Evolutionary conservation across 2,888 invertebrate species (phyloP).

Genomic region (Chironomus riparius): DNA sequence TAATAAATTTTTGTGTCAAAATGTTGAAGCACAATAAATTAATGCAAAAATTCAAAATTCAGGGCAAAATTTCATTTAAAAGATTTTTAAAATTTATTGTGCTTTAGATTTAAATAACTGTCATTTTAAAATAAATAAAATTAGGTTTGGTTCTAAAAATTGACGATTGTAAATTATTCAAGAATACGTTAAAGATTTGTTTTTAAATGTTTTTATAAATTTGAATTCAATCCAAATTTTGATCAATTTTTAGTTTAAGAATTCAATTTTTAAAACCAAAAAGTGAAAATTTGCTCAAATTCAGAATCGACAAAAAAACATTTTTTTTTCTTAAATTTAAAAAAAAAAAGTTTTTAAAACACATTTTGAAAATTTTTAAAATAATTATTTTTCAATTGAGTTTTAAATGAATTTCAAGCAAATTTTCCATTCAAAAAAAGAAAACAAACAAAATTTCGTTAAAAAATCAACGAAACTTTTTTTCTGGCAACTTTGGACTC

Average conservation of each 20-base stretch:
- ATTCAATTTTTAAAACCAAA: too few species aligned
- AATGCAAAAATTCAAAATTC: neutral
- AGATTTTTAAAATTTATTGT: neutral
- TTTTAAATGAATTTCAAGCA: neutral
- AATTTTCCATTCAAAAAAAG: neutral
- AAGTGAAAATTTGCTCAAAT: neutral
- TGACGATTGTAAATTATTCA: too few species aligned
- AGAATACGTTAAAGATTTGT: too few species aligned
- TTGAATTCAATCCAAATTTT: too few species aligned
- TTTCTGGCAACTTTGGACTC: conserved; percentile 44
- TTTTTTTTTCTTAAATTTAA: too few species aligned
- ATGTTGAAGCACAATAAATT: neutral
- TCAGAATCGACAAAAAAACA: too few species aligned
- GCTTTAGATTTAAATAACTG: neutral
- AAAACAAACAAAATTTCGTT: neutral
- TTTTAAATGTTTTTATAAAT: too few species aligned
- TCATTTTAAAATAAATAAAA: neutral
- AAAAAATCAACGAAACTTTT: neutral
- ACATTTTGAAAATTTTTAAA: too few species aligned
- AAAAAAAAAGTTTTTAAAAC: too few species aligned
- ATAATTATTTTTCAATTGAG: neutral
- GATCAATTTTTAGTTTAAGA: too few species aligned
- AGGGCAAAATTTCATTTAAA: neutral
- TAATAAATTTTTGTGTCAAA: neutral
- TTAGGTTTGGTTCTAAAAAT: neutral